Evolutionary conservation across 2,888 invertebrate species (phyloP).

Genomic region (Teinopalpus imperialis): DNA sequence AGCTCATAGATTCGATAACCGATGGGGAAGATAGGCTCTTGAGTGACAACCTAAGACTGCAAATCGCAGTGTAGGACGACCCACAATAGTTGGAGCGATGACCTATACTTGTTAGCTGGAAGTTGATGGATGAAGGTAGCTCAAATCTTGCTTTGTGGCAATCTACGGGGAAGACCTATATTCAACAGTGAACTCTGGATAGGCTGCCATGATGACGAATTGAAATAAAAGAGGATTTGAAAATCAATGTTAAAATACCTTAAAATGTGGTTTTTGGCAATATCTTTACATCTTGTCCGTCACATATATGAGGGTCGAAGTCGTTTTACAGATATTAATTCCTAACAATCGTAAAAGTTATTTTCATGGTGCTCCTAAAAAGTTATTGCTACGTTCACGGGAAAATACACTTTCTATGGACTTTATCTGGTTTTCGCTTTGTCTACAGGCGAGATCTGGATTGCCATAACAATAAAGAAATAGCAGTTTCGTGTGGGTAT

Average conservation of each 20-base stretch:
- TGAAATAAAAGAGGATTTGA: not conserved
- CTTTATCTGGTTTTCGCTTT: conserved; percentile 63
- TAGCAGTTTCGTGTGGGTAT: conserved; percentile 50
- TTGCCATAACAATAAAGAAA: conserved; percentile 60
- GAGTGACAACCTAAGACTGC: too few relatives aligned
- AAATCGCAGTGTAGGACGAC: too few relatives aligned
- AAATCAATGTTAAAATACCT: conserved; percentile 8
- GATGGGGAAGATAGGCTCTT: too few relatives aligned
- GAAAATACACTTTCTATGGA: conserved; percentile 66
- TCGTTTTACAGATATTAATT: conserved; percentile 78
- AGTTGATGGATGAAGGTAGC: too few relatives aligned
- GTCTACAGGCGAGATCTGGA: conserved; percentile 55
- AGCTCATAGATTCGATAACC: too few relatives aligned
- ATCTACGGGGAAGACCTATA: too few relatives aligned
- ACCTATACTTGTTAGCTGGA: too few relatives aligned
- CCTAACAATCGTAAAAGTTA: conserved; percentile 77
- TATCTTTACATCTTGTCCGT: conserved; percentile 43
- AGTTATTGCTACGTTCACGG: conserved; percentile 61
- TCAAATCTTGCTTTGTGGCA: too few relatives aligned
- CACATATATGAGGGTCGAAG: conserved; percentile 64
- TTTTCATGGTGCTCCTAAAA: conserved; percentile 72
- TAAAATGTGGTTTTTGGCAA: conserved; percentile 21
- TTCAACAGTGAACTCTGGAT: too few relatives aligned
- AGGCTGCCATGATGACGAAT: too few relatives aligned
- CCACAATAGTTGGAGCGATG: too few relatives aligned